These are phyloP conservation scores for Sebastes schlegelii DNA, from an alignment of 2,113 vertebrate genomes.

Conservation along the genomic window DNA sequence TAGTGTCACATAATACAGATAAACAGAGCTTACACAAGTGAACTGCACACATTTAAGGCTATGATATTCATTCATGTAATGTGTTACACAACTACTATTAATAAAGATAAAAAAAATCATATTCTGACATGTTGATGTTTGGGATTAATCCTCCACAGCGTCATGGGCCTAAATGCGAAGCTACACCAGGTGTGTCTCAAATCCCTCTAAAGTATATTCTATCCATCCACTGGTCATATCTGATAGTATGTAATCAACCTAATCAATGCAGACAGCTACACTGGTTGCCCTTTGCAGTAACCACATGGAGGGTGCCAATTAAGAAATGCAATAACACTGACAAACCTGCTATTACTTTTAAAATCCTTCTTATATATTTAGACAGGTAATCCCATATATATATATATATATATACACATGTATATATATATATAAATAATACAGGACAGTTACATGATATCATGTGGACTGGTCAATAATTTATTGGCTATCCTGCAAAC, in stretches of 20 bases:
- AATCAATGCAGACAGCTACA: neutral
- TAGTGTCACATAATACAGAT: neutral
- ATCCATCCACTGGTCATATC: neutral
- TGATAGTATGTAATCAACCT: neutral
- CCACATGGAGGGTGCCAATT: neutral
- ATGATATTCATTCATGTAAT: neutral
- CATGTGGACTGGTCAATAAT: neutral
- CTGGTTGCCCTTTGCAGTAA: neutral
- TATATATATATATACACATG: too few relatives aligned
- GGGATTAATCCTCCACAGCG: neutral
- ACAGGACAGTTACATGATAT: neutral
- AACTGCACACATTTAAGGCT: neutral
- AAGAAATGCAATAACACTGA: neutral
- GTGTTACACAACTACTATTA: neutral
- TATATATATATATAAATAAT: too few relatives aligned
- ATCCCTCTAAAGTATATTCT: neutral
- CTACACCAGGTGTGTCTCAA: constrained; percentile 4
- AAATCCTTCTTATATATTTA: neutral
- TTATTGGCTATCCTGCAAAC: neutral
- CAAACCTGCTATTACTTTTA: neutral
- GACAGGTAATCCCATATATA: neutral
- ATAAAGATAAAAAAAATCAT: neutral
- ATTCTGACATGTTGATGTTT: neutral
- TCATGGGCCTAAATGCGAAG: neutral
- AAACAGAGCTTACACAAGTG: neutral